Conservation (phyloP, 2,888 invertebrate genomes). For the Dynastes maya region DNA sequence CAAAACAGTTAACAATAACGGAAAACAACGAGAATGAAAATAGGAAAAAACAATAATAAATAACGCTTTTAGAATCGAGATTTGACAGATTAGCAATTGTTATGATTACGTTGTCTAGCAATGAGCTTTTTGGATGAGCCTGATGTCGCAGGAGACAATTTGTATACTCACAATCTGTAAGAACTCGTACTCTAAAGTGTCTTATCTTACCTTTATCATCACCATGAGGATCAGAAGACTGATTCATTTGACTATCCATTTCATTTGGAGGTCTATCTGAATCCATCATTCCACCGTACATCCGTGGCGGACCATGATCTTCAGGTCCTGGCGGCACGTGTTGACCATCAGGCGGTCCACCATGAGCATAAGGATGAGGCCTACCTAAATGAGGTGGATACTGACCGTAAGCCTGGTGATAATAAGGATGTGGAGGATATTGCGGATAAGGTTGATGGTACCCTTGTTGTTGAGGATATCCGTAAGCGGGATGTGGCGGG, state of each 20-base stretch:
- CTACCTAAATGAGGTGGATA: constrained; percentile 73
- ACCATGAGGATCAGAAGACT: constrained; percentile 48
- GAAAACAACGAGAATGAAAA: too few relatives aligned
- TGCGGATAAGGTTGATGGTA: constrained; percentile 71
- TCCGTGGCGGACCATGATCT: constrained; percentile 57
- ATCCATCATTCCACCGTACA: constrained; percentile 56
- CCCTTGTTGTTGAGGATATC: constrained; percentile 71
- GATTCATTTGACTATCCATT: constrained; percentile 55
- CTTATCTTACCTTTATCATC: constrained; percentile 47
- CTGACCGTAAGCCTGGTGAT: constrained; percentile 73
- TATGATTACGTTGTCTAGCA: too few relatives aligned
- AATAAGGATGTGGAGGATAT: constrained; percentile 72
- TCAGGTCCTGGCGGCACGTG: constrained; percentile 59
- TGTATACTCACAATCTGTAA: too few relatives aligned
- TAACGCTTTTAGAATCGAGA: too few relatives aligned
- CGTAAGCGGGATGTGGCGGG: constrained; percentile 73
- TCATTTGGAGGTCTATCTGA: constrained; percentile 56
- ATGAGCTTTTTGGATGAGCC: too few relatives aligned
- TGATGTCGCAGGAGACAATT: too few relatives aligned
- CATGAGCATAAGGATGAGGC: constrained; percentile 69
- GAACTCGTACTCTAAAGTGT: too few relatives aligned
- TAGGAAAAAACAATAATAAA: too few relatives aligned
- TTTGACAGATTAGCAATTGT: too few relatives aligned
- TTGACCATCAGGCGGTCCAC: constrained; percentile 63
- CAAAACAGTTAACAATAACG: too few relatives aligned